Evolutionary conservation across 2,113 vertebrate genomes (phyloP).

Genomic region (Crotophaga sulcirostris): DNA sequence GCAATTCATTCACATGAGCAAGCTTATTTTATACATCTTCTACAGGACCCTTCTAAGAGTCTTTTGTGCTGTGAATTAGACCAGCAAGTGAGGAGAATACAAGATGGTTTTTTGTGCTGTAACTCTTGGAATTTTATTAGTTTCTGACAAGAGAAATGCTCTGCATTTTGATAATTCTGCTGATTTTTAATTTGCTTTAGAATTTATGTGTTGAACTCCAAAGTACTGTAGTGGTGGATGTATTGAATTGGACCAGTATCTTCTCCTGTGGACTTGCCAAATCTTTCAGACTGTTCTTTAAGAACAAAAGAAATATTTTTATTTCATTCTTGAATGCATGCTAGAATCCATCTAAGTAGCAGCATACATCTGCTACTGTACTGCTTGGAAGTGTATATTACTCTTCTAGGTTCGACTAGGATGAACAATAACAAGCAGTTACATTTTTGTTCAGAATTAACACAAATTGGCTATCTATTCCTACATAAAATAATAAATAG

Average conservation of each 20-base stretch:
- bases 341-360: not conserved
- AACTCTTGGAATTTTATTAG: not conserved
- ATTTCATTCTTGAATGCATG: not conserved
- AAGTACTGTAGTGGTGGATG: not conserved
- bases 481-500: not conserved
- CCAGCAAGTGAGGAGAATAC: not conserved
- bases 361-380: not conserved
- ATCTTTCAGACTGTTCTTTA: not conserved
- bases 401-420: not conserved
- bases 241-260: not conserved
- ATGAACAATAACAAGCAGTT: not conserved
- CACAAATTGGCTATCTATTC: not conserved
- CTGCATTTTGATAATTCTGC: not conserved
- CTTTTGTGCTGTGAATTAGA: not conserved
- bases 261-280: not conserved
- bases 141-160: not conserved
- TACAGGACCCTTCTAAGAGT: not conserved
- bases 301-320: not conserved
- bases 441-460: not conserved
- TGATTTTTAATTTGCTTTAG: not conserved
- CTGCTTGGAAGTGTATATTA: not conserved
- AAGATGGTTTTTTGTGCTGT: not conserved
- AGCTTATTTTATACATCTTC: not conserved
- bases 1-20: not conserved
- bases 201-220: not conserved